Evolutionary conservation across 2,888 invertebrate species (phyloP), one percentile per base, ranked within the genome.

Genomic region (Linnaemya tessellans): DNA sequence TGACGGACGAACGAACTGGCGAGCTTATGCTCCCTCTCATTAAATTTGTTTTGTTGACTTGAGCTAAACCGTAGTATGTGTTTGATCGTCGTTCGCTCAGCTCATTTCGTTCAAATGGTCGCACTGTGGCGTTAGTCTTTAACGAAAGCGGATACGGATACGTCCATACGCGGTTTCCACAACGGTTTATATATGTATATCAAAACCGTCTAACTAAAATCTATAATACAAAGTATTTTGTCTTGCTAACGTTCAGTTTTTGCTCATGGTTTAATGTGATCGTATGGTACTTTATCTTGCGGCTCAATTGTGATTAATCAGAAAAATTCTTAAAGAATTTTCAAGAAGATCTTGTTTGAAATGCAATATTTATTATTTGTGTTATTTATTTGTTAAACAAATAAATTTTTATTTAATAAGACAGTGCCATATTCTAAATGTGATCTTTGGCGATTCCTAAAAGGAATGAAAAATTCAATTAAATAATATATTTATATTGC

Each of bases 61-160:
- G 58, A 77, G 18, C 46, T 22, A 4, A 78, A 54, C 70, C 75
- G 75, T 62, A 82, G 85, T 85, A 65, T 85, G 70, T 79, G 82
- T 82, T 82, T 75, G 82, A 80, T 71, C 85, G 75, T 75, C 70
- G 75, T 54, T 71, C 67, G 65, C 58, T 82, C 43, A 85, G 74
- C 79, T 80, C 60, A 71, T 77, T 75, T 65, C 75, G 71, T 80
- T 74, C 30, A 74, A 68, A 74, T 77, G 81, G 13, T 85, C 82
- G 82, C 85, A 84, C 62, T 70, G 62, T 60, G 46, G 75, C 77
- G 80, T 75, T 79, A 84, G 87, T 83, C 74, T 80, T 84, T 80
- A 62, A 83, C 78, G 64, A 71, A 87, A 84, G 79, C 87, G 87
- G 86, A 87, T 87, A 83, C 87, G 86, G 87, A 87, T 86, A 80